phyloP scores from a whole-genome alignment of 2,113 vertebrate species.

The Axis porcinus region DNA sequence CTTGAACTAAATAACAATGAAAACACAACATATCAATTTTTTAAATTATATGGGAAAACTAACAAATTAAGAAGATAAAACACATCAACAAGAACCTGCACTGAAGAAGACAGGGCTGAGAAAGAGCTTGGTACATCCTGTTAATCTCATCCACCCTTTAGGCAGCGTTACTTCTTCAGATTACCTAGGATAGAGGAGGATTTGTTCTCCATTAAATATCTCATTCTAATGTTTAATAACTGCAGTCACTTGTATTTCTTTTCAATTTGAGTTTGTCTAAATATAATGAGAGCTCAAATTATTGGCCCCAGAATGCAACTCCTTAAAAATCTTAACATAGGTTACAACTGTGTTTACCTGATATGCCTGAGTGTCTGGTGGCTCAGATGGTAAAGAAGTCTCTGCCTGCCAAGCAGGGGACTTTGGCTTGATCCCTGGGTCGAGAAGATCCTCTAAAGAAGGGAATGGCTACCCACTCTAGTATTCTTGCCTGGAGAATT shows the following conservation, averaged over 20 bases:
- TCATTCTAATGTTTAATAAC: constrained; percentile 2
- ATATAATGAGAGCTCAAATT: constrained; percentile 18
- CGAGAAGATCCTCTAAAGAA: not conserved
- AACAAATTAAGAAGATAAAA: not conserved
- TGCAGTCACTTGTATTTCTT: not conserved
- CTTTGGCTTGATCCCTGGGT: not conserved
- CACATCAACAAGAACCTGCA: not conserved
- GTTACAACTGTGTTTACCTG: not conserved
- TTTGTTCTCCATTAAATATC: not conserved
- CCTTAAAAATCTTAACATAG: not conserved
- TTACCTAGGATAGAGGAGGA: not conserved
- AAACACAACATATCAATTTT: not conserved
- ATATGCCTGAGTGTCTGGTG: not conserved
- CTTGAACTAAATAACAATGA: not conserved
- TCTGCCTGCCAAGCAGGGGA: not conserved
- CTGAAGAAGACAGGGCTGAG: not conserved
- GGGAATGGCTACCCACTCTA: not conserved
- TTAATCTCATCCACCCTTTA: not conserved
- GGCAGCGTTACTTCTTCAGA: not conserved
- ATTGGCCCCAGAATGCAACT: not conserved
- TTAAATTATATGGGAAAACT: not conserved
- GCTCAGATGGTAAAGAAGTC: not conserved
- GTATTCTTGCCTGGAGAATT: not conserved
- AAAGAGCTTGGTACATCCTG: not conserved
- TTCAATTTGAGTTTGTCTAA: constrained; percentile 24